phyloP scores from a whole-genome alignment of 2,888 invertebrate genomes.

The Tuta absoluta region DNA sequence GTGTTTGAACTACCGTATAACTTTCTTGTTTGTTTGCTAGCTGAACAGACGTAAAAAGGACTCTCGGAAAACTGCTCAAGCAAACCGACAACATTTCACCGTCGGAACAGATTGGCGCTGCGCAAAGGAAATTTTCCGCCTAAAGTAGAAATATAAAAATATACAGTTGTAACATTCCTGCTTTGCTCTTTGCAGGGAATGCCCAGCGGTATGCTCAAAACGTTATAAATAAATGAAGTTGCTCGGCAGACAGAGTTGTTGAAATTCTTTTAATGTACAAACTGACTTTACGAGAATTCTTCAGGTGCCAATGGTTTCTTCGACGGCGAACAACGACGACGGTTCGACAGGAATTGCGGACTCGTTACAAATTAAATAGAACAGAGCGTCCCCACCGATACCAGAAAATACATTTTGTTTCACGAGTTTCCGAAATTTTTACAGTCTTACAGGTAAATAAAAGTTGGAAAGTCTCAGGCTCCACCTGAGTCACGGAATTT shows the following conservation, averaged over 20 bases:
- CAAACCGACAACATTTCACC: slow-evolving; percentile 14
- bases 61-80: slow-evolving; percentile 3
- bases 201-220: slow-evolving; percentile 36
- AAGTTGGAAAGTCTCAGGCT: too few species aligned
- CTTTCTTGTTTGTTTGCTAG: neutral
- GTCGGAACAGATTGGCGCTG: neutral
- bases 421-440: neutral
- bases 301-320: slow-evolving; percentile 24
- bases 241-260: slow-evolving; percentile 24
- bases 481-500: too few species aligned
- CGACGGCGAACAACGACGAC: neutral
- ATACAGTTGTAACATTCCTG: slow-evolving; percentile 37
- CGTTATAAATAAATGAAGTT: slow-evolving; percentile 39
- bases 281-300: slow-evolving; percentile 24
- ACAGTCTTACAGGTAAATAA: neutral
- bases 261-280: slow-evolving; percentile 27
- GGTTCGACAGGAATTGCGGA: slow-evolving; percentile 17
- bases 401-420: neutral
- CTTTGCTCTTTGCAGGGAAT: slow-evolving; percentile 34
- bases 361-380: slow-evolving; percentile 19
- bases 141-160: slow-evolving; percentile 37
- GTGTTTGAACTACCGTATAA: neutral
- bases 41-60: neutral
- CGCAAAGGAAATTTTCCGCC: slow-evolving; percentile 11
- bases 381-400: slow-evolving; percentile 14